Evolutionary conservation across 1,140 invertebrate genomes (phyloP), one percentile per base, ranked within the genome.

Genomic region (Ectropis grisescens): DNA sequence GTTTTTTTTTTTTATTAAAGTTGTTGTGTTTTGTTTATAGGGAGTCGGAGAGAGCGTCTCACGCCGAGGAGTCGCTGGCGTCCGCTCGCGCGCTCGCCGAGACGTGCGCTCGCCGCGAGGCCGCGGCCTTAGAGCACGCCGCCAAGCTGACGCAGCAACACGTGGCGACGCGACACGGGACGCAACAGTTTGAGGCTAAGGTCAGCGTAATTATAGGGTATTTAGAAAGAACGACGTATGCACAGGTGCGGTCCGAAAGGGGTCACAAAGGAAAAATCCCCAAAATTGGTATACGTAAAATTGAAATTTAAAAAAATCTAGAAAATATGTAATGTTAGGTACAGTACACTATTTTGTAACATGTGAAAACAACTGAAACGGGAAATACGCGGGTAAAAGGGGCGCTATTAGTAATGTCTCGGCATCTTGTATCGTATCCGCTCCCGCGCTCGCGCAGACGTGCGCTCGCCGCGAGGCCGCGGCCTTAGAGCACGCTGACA

Each of bases 101-200:
- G 42, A 76, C 68, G 0, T 71, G 71, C 52, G 55, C 47, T 2
- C 37, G 59, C 1, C 44, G 72, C 2, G 72, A 74, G 55, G 69
- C 72, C 1, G 51, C 42, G 24, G 72, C 72, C n/a, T 47, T 78
- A 0, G 49, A 72, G 34, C 69, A 78, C 51, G 62, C 69, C n/a
- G 69, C 72, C 10, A 19, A 32, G 1, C 55, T 75, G 37, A 78
- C 72, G 13, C 60, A 60, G n/a, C 35, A 40, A 12, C 67, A 78
- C 35, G 67, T 72, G 9, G 55, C 52, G 16, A 23, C 44, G 22
- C 32, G 47, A 2, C 58, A 58, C 7, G 19, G 28, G 22, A 45
- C 46, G 3, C 15, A 37, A 1, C 32, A 39, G 6, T 25, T 47
- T 24, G 45, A 52, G 11, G 58, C 41, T 9, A 45, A 46, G 50